A percentile compares a stretch with the other conserved stretches of the same genome.
These are phyloP conservation scores for Hyppa rectilinea DNA, from an alignment of 2,888 invertebrate genomes.

Conservation along the genomic window DNA sequence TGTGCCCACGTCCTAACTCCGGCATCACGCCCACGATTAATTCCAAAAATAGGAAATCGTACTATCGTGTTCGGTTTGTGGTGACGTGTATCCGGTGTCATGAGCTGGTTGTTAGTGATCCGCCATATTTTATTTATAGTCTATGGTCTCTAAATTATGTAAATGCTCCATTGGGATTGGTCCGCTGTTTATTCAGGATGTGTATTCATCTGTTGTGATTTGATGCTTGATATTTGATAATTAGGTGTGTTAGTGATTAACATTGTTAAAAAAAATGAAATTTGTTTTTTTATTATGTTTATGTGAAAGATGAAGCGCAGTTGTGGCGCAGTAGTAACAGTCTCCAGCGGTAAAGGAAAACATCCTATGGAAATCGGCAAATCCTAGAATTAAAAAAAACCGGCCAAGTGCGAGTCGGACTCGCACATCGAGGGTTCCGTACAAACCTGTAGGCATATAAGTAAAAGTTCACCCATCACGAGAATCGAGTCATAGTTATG, in stretches of 20 bases:
- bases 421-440: no score
- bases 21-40: conserved; percentile 3
- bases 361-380: no score
- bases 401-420: no score
- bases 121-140: conserved; percentile 59
- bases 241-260: conserved; percentile 4
- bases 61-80: conserved; percentile 52
- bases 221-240: conserved; percentile 23
- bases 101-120: conserved; percentile 47
- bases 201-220: conserved; percentile 28
- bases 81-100: conserved; percentile 49
- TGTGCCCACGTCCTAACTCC: background rate
- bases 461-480: no score
- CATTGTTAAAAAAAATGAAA: no score
- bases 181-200: conserved; percentile 25
- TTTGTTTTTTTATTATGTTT: no score
- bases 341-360: no score
- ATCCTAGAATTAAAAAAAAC: no score
- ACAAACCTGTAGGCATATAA: no score
- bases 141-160: conserved; percentile 57
- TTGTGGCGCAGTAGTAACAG: no score
- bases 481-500: no score
- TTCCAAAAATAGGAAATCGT: conserved; percentile 51
- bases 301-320: no score
- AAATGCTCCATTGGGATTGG: conserved; percentile 41